phyloP scores from a whole-genome alignment of 2,113 vertebrate species.

The Oncorhynchus clarkii region DNA sequence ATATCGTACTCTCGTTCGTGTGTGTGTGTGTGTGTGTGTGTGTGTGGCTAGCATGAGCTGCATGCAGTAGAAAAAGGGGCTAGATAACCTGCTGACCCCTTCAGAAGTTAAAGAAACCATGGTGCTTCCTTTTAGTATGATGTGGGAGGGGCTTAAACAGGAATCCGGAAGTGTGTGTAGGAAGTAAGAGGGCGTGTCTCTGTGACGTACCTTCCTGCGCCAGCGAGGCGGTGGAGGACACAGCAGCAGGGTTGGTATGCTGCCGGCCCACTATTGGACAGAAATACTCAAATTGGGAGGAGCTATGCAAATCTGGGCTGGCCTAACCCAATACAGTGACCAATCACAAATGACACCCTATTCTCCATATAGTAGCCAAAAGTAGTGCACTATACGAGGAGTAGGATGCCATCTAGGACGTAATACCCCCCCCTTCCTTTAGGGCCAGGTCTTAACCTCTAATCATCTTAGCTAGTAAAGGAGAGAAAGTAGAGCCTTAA shows the following conservation, averaged over 20 bases:
- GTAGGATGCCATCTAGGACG: too few relatives aligned
- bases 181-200: conserved; percentile 80
- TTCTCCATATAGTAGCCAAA: too few relatives aligned
- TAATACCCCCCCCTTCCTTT: too few relatives aligned
- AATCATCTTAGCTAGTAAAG: too few relatives aligned
- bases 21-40: background rate
- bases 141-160: too few relatives aligned
- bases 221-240: conserved; percentile 92
- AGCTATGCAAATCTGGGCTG: conserved; percentile 65
- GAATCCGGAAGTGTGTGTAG: conserved; percentile 60
- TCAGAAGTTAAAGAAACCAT: background rate
- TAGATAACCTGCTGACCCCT: conserved; percentile 27
- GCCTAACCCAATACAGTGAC: conserved; percentile 27
- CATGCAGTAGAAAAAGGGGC: conserved; percentile 63
- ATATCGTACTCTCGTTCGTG: background rate
- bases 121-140: too few relatives aligned
- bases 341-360: too few relatives aligned
- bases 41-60: conserved; percentile 51
- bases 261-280: conserved; percentile 98
- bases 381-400: too few relatives aligned
- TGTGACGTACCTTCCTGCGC: conserved; percentile 95
- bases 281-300: conserved; percentile 88
- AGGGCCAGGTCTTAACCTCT: too few relatives aligned
- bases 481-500: too few relatives aligned
- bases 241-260: conserved; percentile 95